A percentile compares a stretch with the other conserved stretches of the same genome.
Conservation (phyloP, 2,797 vertebrate genomes). For the Lepidocolaptes lacrymiger region DNA sequence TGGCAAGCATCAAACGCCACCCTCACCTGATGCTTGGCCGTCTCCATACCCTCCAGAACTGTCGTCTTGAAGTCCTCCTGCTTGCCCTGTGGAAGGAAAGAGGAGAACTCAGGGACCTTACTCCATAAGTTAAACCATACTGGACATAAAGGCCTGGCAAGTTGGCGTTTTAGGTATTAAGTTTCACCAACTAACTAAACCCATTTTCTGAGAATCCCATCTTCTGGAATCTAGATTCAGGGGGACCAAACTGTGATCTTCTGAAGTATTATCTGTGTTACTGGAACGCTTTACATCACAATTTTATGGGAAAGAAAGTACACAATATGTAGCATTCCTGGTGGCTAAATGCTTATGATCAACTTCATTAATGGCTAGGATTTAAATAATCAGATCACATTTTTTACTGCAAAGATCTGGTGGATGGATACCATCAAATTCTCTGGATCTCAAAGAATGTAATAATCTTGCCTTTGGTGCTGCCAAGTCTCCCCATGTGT, state of each 20-base stretch:
- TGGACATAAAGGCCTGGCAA: constrained; percentile 80
- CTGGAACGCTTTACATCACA: constrained; percentile 63
- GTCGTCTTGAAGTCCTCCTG: constrained; percentile 86
- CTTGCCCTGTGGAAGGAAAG: constrained; percentile 87
- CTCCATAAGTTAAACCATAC: constrained; percentile 80
- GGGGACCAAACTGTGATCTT: constrained; percentile 54
- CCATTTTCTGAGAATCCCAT: constrained; percentile 71
- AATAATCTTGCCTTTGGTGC: not conserved
- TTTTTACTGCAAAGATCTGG: constrained; percentile 31
- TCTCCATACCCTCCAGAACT: constrained; percentile 86
- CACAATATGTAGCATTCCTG: constrained; percentile 53
- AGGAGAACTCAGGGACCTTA: constrained; percentile 86
- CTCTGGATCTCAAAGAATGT: constrained; percentile 13
- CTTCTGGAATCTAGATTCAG: constrained; percentile 67
- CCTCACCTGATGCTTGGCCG: constrained; percentile 86
- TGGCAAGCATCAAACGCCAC: constrained; percentile 84
- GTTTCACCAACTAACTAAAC: constrained; percentile 78
- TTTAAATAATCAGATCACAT: not conserved
- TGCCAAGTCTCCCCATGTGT: not conserved
- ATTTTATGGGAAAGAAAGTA: constrained; percentile 55
- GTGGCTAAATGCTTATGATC: constrained; percentile 49
- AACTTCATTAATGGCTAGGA: not conserved
- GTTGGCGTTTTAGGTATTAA: constrained; percentile 74
- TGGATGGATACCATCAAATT: not conserved
- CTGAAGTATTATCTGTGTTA: constrained; percentile 61